phyloP scores from a whole-genome alignment of 2,888 invertebrate genomes.

The Pandemis heparana region DNA sequence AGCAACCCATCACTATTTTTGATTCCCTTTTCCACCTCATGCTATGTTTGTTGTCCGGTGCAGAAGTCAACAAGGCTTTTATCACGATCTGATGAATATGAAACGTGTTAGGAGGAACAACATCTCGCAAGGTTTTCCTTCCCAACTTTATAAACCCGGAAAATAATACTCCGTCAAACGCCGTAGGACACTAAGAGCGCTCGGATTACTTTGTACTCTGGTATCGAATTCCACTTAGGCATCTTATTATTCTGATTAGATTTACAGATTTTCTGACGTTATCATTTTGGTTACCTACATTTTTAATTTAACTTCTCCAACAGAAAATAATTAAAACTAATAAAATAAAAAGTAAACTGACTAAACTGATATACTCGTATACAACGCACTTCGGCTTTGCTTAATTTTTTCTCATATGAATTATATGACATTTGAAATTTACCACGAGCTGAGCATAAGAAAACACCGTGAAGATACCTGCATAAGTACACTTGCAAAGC shows the following conservation, averaged over 20 bases:
- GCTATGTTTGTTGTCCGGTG: background rate
- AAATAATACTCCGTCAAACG: background rate
- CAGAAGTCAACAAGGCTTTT: background rate
- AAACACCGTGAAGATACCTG: too few relatives aligned
- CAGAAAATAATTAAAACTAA: too few relatives aligned
- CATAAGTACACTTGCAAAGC: too few relatives aligned
- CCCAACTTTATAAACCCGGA: constrained; percentile 3
- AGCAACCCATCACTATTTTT: too few relatives aligned
- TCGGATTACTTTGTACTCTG: constrained; percentile 23
- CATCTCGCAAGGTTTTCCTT: constrained; percentile 6
- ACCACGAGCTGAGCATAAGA: too few relatives aligned
- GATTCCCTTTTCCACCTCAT: too few relatives aligned
- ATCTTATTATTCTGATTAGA: constrained; percentile 30
- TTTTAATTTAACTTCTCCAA: background rate
- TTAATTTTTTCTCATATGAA: too few relatives aligned
- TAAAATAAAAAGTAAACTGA: too few relatives aligned
- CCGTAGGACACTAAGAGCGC: background rate
- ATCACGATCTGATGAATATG: constrained; percentile 12
- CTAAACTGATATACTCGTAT: too few relatives aligned
- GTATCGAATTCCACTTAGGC: constrained; percentile 30
- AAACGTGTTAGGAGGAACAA: constrained; percentile 12
- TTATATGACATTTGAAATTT: too few relatives aligned
- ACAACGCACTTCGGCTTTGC: too few relatives aligned
- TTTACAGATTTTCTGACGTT: background rate
- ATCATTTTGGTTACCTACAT: background rate